Conservation (phyloP, 2,888 invertebrate genomes). For the Hemaris fuciformis region DNA sequence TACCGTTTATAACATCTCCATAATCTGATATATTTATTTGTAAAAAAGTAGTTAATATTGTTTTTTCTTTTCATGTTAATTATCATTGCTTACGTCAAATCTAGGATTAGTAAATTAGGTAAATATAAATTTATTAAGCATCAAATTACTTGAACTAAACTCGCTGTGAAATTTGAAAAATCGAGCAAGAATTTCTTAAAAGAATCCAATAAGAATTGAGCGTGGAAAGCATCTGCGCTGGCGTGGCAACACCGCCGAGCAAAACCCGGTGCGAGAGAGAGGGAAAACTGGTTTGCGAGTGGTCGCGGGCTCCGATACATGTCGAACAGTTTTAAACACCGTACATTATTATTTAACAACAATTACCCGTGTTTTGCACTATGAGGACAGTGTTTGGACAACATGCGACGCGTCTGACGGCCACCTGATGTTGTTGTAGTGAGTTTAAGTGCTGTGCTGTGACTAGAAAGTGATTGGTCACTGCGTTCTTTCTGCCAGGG, state of each 20-base stretch:
- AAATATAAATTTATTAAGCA: too few species aligned
- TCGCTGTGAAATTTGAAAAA: not conserved
- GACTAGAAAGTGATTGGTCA: constrained; percentile 50
- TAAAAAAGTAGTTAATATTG: too few species aligned
- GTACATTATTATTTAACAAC: constrained; percentile 61
- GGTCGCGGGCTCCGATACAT: constrained; percentile 45
- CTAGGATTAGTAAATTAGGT: too few species aligned
- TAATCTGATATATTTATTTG: too few species aligned
- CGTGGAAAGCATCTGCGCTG: constrained; percentile 20
- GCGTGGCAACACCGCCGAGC: constrained; percentile 50
- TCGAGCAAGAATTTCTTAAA: not conserved
- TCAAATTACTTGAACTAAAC: too few species aligned
- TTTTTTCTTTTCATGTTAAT: too few species aligned
- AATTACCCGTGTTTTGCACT: constrained; percentile 53
- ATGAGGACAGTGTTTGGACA: constrained; percentile 49
- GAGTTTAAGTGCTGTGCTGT: constrained; percentile 34
- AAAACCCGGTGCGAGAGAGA: constrained; percentile 63
- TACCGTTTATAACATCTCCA: too few species aligned
- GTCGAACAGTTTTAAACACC: constrained; percentile 54
- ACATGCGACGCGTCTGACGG: constrained; percentile 31
- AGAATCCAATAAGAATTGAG: constrained; percentile 17
- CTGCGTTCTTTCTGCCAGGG: constrained; percentile 37
- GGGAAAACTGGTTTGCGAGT: constrained; percentile 61
- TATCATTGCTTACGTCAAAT: too few species aligned
- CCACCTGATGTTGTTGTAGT: constrained; percentile 20